A percentile compares a stretch with the other conserved stretches of the same genome.
Evolutionary conservation across 2,888 invertebrate species (phyloP).

Genomic region (Drosophila mayaguana): DNA sequence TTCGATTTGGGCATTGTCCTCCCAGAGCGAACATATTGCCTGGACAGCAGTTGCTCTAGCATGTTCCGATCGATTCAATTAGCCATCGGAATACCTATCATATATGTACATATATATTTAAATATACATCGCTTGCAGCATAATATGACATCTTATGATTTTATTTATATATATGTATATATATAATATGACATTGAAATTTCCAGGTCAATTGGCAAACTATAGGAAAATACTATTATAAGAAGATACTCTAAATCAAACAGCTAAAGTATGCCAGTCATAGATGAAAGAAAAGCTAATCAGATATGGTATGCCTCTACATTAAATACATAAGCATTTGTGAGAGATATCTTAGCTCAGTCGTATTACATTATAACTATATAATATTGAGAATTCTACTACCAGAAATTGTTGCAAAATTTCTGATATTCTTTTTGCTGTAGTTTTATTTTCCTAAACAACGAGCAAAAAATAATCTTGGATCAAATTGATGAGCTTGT

Average conservation of each 20-base stretch:
- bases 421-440: no score
- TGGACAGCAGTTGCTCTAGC: slow-evolving; percentile 8
- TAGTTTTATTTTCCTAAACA: neutral
- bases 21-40: slow-evolving; percentile 11
- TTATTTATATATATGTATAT: neutral
- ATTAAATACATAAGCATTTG: no score
- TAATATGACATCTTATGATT: neutral
- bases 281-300: no score
- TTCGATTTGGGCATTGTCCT: slow-evolving; percentile 51
- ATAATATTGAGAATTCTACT: no score
- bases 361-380: no score
- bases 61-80: slow-evolving; percentile 40
- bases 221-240: neutral
- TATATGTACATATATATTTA: neutral
- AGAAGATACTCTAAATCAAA: no score
- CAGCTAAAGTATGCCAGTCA: no score
- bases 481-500: neutral
- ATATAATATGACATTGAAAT: no score
- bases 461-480: neutral
- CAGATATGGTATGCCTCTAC: no score
- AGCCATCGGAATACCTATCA: slow-evolving; percentile 6
- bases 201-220: neutral
- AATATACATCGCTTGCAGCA: neutral
- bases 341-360: no score
- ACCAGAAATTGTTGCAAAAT: no score